Base-by-base conservation (phyloP, 1,140 invertebrate genomes). In the Platyura marginata region DNA sequence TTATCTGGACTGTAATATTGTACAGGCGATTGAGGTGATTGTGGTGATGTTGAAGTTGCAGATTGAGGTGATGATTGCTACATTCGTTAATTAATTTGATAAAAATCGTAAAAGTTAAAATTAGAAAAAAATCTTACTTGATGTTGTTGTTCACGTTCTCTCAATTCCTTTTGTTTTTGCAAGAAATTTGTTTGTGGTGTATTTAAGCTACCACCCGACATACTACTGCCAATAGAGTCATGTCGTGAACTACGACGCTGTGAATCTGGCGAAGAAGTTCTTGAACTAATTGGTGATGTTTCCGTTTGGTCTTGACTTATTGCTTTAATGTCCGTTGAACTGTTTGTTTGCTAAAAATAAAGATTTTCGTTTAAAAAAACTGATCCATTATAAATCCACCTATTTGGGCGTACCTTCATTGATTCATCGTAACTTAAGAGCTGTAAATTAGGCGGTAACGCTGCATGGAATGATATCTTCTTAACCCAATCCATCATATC, bases 391-490 rank as follows among this genome's bases (percentile, higher is more conserved):
- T 8, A 29, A 13, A 29, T 13, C 25, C 6, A 29, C 13, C 6
- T 8, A 29, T 29, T n/a, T n/a, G n/a, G 6, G 6, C 25, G 6
- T 29, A 29, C 25, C 25, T 29, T 29, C 6, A 29, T 29, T 13
- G 25, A 29, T 13, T 29, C 71, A 47, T 85, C 80, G 56, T 89
- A 88, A 51, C 84, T 84, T 21, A 87, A 67, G 1, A 93, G 67
- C 61, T 94, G 90, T 61, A 89, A 68, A 53, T 79, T 83, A 5
- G 91, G 91, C 19, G 87, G 84, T 45, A 94, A 65, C 51, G 75
- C 72, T n/a, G 93, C 91, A 61, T 93, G 89, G 70, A 95, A 95
- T 25, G 76, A 74, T 47, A 98, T 81, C 65, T 94, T 94, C 50
- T 82, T 80, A 2, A 95, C 77, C 94, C 94, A 98, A 41, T 94